Evolutionary conservation across 92 coral and sea anemone genomes (phyloP).

Genomic region (Parazoanthus atlanticus): DNA sequence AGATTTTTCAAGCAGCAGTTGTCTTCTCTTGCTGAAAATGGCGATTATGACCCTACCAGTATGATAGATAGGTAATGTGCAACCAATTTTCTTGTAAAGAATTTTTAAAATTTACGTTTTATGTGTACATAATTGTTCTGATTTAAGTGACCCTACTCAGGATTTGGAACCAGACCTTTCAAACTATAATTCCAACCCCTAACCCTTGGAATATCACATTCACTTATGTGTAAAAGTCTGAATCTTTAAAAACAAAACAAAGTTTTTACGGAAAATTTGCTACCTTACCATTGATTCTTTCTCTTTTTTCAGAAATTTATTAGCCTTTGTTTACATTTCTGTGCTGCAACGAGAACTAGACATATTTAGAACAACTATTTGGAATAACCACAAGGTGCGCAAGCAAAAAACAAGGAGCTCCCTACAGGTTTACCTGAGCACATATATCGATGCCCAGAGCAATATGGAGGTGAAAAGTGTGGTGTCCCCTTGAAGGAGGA

Average conservation of each 20-base stretch:
- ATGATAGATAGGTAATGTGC: constrained; percentile 49
- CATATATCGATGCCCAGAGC: constrained; percentile 50
- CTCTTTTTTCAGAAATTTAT: constrained; percentile 20
- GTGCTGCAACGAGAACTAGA: constrained; percentile 43
- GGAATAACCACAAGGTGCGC: constrained; percentile 35
- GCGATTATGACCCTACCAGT: constrained; percentile 53
- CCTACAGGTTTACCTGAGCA: constrained; percentile 60
- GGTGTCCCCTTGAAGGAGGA: constrained; percentile 46
- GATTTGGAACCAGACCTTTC: background rate
- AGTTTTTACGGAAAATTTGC: background rate
- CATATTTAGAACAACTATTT: constrained; percentile 31
- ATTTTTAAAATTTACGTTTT: background rate
- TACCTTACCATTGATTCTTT: background rate
- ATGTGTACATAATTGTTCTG: background rate
- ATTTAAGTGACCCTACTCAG: background rate
- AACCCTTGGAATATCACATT: no score
- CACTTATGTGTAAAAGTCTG: no score
- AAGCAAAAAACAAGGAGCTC: constrained; percentile 52
- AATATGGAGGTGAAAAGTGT: constrained; percentile 56
- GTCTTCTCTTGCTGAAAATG: constrained; percentile 43
- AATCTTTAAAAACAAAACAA: background rate
- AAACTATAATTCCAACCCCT: background rate
- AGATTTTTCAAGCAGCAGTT: constrained; percentile 49
- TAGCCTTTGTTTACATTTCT: constrained; percentile 44
- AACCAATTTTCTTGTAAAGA: no score